Evolutionary conservation across 2,113 vertebrate genomes (phyloP), one percentile per base, ranked within the genome.

Genomic region (Barnardius zonarius): DNA sequence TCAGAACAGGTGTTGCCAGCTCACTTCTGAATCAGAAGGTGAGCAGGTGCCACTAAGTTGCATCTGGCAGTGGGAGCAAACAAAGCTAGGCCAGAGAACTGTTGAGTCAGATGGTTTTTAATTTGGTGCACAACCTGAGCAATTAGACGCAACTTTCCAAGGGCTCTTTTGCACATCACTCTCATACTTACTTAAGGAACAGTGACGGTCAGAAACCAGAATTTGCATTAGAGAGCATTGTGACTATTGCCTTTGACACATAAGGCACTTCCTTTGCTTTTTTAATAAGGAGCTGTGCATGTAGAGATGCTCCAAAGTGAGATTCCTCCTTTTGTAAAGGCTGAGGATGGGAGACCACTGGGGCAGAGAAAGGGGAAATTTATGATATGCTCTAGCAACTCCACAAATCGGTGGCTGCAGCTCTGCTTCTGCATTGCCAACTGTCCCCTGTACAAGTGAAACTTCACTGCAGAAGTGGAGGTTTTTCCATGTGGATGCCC

Each of bases 1-100:
- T 94, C 88, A 95, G 95, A 97, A 81, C 92, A 97, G 93, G 91
- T 96, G 88, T 86, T 94, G 57, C 86, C 87, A 92, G 74, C 73
- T 92, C 90, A 48, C 72, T 89, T 91, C 83, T 11, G 39, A 93
- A 80, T 86, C 79, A 84, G 84, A 95, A 97, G 92, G 89, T 92
- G 91, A 97, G 46, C 93, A 96, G 75, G 84, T 96, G 96, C 88
- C 88, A 83, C 49, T 30, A 76, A 73, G 91, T 88, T 96, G 84
- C 91, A 83, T 87, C 90, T 94, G 94, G 82, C 82, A 88, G 52
- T 16, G 61, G 76, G 49, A 94, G 63, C 59, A 94, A 93, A 88
- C 66, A 92, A 90, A 90, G 69, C 82, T 74, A 62, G 49, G 67
- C 93, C 76, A 92, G 66, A 90, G 70, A 86, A 90, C 28, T 90